Percentiles rank a stretch among this genome's conserved stretches.
phyloP scores from a whole-genome alignment of 1,140 invertebrate genomes.

The Campoletis sonorensis region DNA sequence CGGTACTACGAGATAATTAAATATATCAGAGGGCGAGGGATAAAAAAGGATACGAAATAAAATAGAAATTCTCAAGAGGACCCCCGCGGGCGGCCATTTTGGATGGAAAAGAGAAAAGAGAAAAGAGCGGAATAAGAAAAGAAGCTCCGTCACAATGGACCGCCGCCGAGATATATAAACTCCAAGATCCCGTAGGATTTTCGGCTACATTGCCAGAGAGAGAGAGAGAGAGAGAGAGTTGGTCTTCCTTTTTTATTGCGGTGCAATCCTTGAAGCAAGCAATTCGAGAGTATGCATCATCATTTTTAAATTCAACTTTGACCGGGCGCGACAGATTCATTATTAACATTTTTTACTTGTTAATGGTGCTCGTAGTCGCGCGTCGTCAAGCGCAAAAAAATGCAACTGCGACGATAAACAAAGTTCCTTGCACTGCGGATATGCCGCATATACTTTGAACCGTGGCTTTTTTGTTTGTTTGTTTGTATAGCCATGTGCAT shows the following conservation, averaged over 20 bases:
- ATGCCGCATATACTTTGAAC: background rate
- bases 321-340: too few species aligned
- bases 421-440: background rate
- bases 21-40: background rate
- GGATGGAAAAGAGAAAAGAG: slow-evolving; percentile 4
- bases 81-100: slow-evolving; percentile 11
- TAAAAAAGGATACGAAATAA: slow-evolving; percentile 9
- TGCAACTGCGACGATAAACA: too few species aligned
- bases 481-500: background rate
- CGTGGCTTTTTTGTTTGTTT: slow-evolving; percentile 8
- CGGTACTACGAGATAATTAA: slow-evolving; percentile 16
- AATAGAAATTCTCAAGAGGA: background rate
- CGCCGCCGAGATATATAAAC: too few species aligned
- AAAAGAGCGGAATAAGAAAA: slow-evolving; percentile 16
- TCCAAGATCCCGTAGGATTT: background rate
- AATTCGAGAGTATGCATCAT: too few species aligned
- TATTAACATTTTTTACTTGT: too few species aligned
- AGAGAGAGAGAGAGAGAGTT: background rate
- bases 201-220: background rate
- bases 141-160: slow-evolving; percentile 6
- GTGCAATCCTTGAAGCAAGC: background rate
- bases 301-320: too few species aligned
- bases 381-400: too few species aligned
- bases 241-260: background rate
- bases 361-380: too few species aligned